A percentile compares a stretch with the other conserved stretches of the same genome.
Evolutionary conservation across 2,888 invertebrate species (phyloP).

Genomic region (Conomelus anceps): DNA sequence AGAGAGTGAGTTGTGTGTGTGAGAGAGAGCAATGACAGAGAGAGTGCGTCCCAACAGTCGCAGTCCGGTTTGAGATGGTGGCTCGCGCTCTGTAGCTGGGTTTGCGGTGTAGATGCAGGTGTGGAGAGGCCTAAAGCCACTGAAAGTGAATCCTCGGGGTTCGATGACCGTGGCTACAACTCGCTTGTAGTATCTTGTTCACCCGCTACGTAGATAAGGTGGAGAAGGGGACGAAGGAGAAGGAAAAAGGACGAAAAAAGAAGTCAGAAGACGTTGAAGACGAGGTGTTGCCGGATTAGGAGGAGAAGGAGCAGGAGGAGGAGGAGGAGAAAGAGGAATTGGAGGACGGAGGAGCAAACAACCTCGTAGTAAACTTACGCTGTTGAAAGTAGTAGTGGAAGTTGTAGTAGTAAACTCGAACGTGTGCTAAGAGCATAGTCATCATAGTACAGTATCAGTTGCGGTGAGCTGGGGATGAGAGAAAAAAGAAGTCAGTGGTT

Average conservation of each 20-base stretch:
- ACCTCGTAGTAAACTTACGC: background rate
- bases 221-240: no score
- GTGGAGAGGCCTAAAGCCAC: background rate
- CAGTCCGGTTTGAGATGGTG: background rate
- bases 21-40: background rate
- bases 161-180: background rate
- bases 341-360: no score
- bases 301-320: background rate
- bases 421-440: background rate
- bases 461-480: background rate
- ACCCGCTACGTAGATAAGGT: background rate
- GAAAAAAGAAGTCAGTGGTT: background rate
- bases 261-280: no score
- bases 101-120: background rate
- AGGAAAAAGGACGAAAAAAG: background rate
- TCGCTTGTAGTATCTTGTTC: background rate
- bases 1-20: background rate
- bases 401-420: background rate
- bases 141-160: background rate
- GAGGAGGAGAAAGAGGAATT: background rate
- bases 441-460: background rate
- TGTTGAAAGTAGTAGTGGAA: background rate
- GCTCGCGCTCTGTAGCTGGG: background rate
- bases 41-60: background rate
- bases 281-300: no score